Evolutionary conservation across 2,888 invertebrate genomes (phyloP).

Genomic region (Axea sp.): DNA sequence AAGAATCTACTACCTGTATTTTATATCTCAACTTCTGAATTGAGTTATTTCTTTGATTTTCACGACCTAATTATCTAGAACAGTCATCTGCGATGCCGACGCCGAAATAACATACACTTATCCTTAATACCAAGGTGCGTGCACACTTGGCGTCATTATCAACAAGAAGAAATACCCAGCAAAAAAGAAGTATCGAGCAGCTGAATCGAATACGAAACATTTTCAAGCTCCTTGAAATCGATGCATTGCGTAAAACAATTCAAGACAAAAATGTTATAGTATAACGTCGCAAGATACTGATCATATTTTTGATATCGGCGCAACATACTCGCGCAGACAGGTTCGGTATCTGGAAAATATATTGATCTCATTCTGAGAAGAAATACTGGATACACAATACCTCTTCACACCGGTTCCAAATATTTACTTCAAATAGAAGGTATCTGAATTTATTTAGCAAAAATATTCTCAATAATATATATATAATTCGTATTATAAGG

Average conservation of each 20-base stretch:
- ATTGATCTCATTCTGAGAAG: conserved; percentile 33
- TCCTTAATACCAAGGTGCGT: conserved; percentile 41
- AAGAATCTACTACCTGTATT: too few species aligned
- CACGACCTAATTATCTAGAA: conserved; percentile 48
- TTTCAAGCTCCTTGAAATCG: conserved; percentile 28
- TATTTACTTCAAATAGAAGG: conserved; percentile 11
- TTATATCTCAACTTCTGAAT: too few species aligned
- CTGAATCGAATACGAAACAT: conserved; percentile 39
- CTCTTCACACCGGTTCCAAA: conserved; percentile 13
- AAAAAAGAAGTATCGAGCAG: conserved; percentile 37
- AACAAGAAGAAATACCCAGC: conserved; percentile 24
- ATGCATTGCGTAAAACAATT: conserved; percentile 30
- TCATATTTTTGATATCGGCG: conserved; percentile 43
- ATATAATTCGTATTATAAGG: too few species aligned
- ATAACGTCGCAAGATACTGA: conserved; percentile 32
- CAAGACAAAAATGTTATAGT: conserved; percentile 30
- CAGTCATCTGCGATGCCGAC: conserved; percentile 45
- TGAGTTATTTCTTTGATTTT: conserved; percentile 50
- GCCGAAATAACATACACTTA: conserved; percentile 43
- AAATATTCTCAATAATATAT: too few species aligned
- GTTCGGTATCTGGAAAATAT: conserved; percentile 30
- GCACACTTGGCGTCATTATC: conserved; percentile 50
- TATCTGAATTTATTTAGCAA: background rate
- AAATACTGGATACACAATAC: conserved; percentile 22
- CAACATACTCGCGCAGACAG: conserved; percentile 33